Conservation (phyloP, 2,888 invertebrate genomes). For the Eristalis arbustorum region DNA sequence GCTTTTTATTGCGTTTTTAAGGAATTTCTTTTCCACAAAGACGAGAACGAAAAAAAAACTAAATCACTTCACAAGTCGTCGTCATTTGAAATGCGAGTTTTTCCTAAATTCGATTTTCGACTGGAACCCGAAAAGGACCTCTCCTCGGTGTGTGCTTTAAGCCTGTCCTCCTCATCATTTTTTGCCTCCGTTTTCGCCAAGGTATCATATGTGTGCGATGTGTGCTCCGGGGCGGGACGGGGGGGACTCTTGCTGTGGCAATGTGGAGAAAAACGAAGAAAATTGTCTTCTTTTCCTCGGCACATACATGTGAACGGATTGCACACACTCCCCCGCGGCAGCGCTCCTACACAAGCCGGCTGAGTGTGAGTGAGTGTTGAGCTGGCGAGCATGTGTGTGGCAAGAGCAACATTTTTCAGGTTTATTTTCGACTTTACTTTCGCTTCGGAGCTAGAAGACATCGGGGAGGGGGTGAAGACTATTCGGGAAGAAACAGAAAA, state of each 20-base stretch:
- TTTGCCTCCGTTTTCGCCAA: constrained; percentile 3
- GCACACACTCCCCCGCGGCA: background rate
- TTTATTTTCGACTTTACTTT: constrained; percentile 32
- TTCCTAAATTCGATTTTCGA: constrained; percentile 65
- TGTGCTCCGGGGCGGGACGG: background rate
- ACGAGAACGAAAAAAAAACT: background rate
- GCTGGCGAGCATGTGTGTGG: background rate
- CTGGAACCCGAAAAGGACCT: constrained; percentile 60
- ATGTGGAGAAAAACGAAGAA: constrained; percentile 50
- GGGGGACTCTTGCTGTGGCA: background rate
- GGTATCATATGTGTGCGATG: constrained; percentile 47
- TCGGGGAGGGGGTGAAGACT: background rate
- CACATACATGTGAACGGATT: constrained; percentile 36
- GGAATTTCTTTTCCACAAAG: background rate
- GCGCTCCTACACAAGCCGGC: background rate
- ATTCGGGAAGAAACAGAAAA: background rate
- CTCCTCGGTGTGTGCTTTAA: constrained; percentile 45
- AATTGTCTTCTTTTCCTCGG: constrained; percentile 60
- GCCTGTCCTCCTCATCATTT: constrained; percentile 46
- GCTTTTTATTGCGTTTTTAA: background rate
- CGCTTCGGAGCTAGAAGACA: background rate
- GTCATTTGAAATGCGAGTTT: constrained; percentile 60
- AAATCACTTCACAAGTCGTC: constrained; percentile 28
- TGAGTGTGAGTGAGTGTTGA: background rate
- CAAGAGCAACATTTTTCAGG: constrained; percentile 18